Evolutionary conservation across 35 echinoderm and acorn worm species (phyloP), one percentile per base, ranked within the genome.

Genomic region (Lytechinus pictus): DNA sequence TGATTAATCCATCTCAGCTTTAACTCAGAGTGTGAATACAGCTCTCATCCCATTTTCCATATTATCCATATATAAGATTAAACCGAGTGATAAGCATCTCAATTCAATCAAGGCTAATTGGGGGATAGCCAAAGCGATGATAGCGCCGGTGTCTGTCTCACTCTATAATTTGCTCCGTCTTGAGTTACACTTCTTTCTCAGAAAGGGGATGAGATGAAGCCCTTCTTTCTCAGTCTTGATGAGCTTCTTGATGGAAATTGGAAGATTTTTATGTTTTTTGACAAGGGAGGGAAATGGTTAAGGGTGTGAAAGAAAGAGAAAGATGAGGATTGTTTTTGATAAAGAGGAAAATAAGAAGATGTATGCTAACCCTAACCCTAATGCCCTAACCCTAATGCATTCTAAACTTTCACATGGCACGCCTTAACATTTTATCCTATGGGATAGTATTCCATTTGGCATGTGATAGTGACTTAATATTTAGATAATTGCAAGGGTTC

Each of bases 81-180:
- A 71, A 71, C 61, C 5, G 61, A 21, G 61, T 71, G 61, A 71
- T 71, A 71, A 71, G 61, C 61, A 71, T 24, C 66, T 79, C 66
- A 79, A 79, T 79, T 79, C 66, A 79, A 79, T 79, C 66, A 79
- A 79, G 19, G 66, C 66, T 79, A 79, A 79, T 79, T 79, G 66
- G 66, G 66, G 66, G 66, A 79, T n/a, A 79, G 66, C 66, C 66
- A 79, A 79, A 14, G 66, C 66, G 66, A 79, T 79, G 66, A 79
- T 79, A 79, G 66, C 66, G 66, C 66, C 66, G 16, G 4, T 79
- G 66, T 79, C 66, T 79, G 66, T 79, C 66, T 79, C 66, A 79
- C 66, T 79, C 66, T 79, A 79, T 79, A 79, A 79, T 79, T 58
- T 79, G 66, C 66, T 79, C 14, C 66, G 19, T 79, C 66, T 79